Base-by-base conservation (phyloP, 2,888 invertebrate genomes). In the Papilio protenor region DNA sequence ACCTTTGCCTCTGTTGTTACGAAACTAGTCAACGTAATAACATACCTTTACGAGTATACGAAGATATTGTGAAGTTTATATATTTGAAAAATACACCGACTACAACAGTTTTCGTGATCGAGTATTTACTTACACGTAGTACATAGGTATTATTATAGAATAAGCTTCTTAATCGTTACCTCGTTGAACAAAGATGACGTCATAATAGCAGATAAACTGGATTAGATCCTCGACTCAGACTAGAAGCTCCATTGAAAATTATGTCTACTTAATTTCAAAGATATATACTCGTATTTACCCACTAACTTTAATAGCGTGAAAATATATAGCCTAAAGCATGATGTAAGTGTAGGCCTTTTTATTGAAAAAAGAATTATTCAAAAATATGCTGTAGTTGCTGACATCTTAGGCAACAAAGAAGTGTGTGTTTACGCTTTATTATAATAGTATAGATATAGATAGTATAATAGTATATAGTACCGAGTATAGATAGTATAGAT, bases 1-100 rank as follows among this genome's bases (percentile, higher is more conserved):
- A 23, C 40, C 40, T 40, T 40, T 40, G 11, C 49, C 64, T 74
- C 49, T 61, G 61, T 47, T 61, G 64, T 27, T 45, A 49, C 45
- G 27, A 73, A 61, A 74, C 74, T 64, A 64, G 61, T 18, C 27
- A 12, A 59, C 6, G 23, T 74, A 61, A 45, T 47, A 18, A 64
- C 23, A 73, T 23, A 59, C 61, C 8, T 47, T 6, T 45, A 23
- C 64, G n/a, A 47, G 45, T 1, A 5, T 27, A 18, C 14, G 27
- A 33, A 33, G 12, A 64, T 64, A 18, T 18, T 16, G 5, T 16
- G 18, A 3, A 16, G 52, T 52, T 14, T 4, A 49, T 49, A 16
- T 16, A 16, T 49, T 49, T 49, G 16, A 18, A 18, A 55, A 55
- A 55, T n/a, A 8, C n/a, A 10, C n/a, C 18, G n/a, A n/a, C n/a